Conservation (phyloP, 2,113 vertebrate genomes). For the Fregetta grallaria region DNA sequence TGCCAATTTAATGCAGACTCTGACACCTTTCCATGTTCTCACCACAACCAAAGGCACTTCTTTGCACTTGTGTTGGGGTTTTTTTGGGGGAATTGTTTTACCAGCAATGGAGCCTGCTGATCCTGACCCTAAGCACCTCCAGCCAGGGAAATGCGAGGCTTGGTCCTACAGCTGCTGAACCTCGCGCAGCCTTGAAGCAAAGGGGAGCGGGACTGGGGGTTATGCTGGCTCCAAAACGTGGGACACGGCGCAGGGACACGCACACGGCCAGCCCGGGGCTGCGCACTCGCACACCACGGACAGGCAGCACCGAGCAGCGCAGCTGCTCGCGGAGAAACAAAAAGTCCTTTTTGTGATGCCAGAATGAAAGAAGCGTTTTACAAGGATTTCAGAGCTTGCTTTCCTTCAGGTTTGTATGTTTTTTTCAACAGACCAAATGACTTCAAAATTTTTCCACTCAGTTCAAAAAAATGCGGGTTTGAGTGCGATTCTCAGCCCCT, state of each 20-base stretch:
- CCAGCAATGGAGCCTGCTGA: background rate
- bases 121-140: background rate
- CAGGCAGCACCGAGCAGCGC: background rate
- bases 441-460: conserved; percentile 27
- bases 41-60: background rate
- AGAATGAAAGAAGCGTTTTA: conserved; percentile 46
- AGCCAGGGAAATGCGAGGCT: background rate
- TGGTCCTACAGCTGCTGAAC: background rate
- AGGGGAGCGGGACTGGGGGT: background rate
- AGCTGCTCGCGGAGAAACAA: background rate
- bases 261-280: background rate
- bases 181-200: fast-evolving
- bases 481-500: background rate
- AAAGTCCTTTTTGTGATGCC: conserved; percentile 15
- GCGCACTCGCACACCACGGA: fast-evolving
- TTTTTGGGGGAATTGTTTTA: background rate
- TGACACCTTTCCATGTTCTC: background rate
- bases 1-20: background rate
- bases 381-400: conserved; percentile 4
- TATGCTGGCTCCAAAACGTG: background rate
- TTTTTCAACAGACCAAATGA: background rate
- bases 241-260: background rate
- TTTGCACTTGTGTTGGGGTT: background rate
- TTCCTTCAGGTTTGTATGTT: background rate
- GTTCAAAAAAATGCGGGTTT: background rate